Percentiles rank a stretch among this genome's conserved stretches.
Evolutionary conservation across 1,140 invertebrate genomes (phyloP).

Genomic region (Popillia japonica): DNA sequence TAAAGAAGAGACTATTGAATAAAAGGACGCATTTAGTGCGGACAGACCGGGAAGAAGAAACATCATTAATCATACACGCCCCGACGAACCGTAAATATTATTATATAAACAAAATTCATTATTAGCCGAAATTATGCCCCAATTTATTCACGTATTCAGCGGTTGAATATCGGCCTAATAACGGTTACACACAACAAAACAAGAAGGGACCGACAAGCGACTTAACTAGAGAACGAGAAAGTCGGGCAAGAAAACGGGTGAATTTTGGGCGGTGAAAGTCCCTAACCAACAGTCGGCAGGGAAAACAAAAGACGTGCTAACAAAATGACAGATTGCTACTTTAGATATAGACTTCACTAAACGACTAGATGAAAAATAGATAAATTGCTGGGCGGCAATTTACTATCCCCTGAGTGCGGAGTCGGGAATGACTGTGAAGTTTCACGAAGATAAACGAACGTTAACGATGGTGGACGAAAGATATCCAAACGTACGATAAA

Average conservation of each 20-base stretch:
- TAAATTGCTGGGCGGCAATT: conserved; percentile 6
- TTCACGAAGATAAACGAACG: no score
- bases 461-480: not conserved
- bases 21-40: not conserved
- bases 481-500: not conserved
- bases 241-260: not conserved
- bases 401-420: not conserved
- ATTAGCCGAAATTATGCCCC: not conserved
- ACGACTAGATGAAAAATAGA: conserved; percentile 18
- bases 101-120: conserved; percentile 13
- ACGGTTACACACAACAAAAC: not conserved
- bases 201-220: not conserved
- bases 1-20: not conserved
- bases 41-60: not conserved
- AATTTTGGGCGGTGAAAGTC: not conserved
- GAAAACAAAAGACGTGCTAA: conserved; percentile 14
- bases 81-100: not conserved
- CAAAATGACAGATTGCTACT: conserved; percentile 6
- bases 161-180: conserved; percentile 9
- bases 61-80: conserved; percentile 3
- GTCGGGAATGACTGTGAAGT: no score
- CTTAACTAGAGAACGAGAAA: not conserved
- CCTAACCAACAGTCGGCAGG: not conserved
- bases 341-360: not conserved
- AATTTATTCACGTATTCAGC: conserved; percentile 15